Base-by-base conservation (phyloP, 1,140 invertebrate genomes). In the Panulirus ornatus region DNA sequence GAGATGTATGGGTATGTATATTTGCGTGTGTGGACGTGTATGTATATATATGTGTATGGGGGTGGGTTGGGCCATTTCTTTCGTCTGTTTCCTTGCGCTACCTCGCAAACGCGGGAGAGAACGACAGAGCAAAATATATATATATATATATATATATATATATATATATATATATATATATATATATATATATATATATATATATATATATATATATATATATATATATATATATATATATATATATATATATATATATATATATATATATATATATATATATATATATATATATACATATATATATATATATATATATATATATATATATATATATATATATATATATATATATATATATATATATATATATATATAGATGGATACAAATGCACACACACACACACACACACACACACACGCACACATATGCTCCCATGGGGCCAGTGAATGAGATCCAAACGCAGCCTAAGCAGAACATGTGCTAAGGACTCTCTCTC, bases 361-460 rank as follows among this genome's bases (percentile, higher is more conserved):
- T 36, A 78, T 36, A 78, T 36, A 78, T 36, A 44, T 36, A 78
- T 36, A 78, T 36, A 78, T 36, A 78, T 36, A 78, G 11, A 78
- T 36, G 38, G 11, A 78, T 36, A 78, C 36, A 78, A 14, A 40
- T 36, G 36, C 36, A 36, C 71, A 76, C 73, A 76, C 73, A 76
- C 73, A 76, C 73, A 76, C 73, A 76, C 73, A 76, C 73, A 76
- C 73, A 76, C 73, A 47, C 44, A 44, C 40, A 79, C 76, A 79
- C 44, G 44, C 44, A 79, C 44, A 51, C 44, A 79, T 42, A 5
- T 44, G 38, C 2, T 40, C 16, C 75, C 51, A n/a, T n/a, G n/a
- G n/a, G n/a, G n/a, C n/a, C n/a, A n/a, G n/a, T n/a, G n/a, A n/a
- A n/a, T n/a, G n/a, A n/a, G n/a, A n/a, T n/a, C n/a, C n/a, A n/a